Evolutionary conservation across 53 echinoderm and acorn worm species (phyloP).

Genomic region (Arbacia lixula): DNA sequence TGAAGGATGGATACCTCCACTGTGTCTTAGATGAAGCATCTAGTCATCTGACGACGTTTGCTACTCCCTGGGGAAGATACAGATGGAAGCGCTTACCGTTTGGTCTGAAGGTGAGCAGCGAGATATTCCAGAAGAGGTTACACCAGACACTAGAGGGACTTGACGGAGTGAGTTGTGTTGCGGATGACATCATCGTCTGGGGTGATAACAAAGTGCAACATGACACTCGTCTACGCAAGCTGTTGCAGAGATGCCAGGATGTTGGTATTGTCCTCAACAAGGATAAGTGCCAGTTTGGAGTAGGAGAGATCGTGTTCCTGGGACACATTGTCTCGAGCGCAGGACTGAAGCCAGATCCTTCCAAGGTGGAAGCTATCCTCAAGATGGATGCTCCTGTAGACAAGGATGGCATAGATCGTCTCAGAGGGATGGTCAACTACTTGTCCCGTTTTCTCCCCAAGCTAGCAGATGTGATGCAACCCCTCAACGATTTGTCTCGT

Average conservation of each 20-base stretch:
- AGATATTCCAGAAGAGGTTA: constrained; percentile 70
- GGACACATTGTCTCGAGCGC: constrained; percentile 62
- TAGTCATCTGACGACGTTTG: constrained; percentile 70
- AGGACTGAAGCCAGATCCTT: constrained; percentile 67
- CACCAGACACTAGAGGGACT: constrained; percentile 63
- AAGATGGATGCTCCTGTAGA: constrained; percentile 48
- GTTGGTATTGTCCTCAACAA: constrained; percentile 66
- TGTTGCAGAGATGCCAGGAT: constrained; percentile 67
- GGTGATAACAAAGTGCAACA: constrained; percentile 53
- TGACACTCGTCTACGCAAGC: constrained; percentile 56
- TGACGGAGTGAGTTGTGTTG: constrained; percentile 61
- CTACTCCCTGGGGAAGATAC: constrained; percentile 66
- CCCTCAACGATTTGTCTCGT: constrained; percentile 51
- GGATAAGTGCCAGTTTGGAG: constrained; percentile 60
- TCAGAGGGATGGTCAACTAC: constrained; percentile 64
- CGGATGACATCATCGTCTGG: constrained; percentile 66
- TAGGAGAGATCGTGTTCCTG: constrained; percentile 58
- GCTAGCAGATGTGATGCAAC: constrained; percentile 33
- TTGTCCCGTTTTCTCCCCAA: constrained; percentile 51
- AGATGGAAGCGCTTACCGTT: constrained; percentile 55
- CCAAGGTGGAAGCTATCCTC: constrained; percentile 68
- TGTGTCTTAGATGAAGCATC: constrained; percentile 63
- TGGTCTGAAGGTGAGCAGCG: constrained; percentile 60
- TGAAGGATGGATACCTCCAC: constrained; percentile 73
- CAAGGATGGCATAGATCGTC: constrained; percentile 55